Evolutionary conservation across 2,888 invertebrate species (phyloP).

Genomic region (Conchocele bisecta): DNA sequence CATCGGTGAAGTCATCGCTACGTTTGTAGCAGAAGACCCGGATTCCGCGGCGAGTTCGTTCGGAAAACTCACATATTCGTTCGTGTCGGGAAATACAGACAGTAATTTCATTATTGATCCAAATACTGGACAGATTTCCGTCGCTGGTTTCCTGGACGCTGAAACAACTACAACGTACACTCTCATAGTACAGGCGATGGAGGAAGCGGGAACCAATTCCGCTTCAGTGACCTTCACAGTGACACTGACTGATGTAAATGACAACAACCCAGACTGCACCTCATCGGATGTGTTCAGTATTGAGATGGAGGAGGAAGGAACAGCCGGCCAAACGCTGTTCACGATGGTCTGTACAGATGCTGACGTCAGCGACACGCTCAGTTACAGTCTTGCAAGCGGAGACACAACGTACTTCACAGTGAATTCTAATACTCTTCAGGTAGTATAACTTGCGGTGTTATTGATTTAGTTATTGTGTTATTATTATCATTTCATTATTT

Average conservation of each 20-base stretch:
- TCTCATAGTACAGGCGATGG: constrained; percentile 59
- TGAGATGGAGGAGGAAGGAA: constrained; percentile 53
- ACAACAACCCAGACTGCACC: constrained; percentile 63
- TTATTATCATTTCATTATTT: too few relatives aligned
- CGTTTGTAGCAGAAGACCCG: constrained; percentile 64
- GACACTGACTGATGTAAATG: constrained; percentile 55
- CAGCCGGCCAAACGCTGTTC: constrained; percentile 37
- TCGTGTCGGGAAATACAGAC: constrained; percentile 56
- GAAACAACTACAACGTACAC: constrained; percentile 64
- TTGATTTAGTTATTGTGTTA: too few relatives aligned
- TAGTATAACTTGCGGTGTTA: too few relatives aligned
- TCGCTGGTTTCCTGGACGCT: constrained; percentile 67
- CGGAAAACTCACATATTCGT: constrained; percentile 63
- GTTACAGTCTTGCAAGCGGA: constrained; percentile 57
- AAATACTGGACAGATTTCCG: constrained; percentile 58
- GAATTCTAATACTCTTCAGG: constrained; percentile 36
- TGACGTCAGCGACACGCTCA: constrained; percentile 54
- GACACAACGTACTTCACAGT: constrained; percentile 60
- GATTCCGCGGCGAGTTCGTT: constrained; percentile 56
- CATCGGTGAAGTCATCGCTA: constrained; percentile 52
- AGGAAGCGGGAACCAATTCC: constrained; percentile 54
- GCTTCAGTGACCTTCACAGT: constrained; percentile 52
- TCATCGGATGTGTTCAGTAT: constrained; percentile 46
- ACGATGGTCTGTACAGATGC: constrained; percentile 62
- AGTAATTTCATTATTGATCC: constrained; percentile 66